These are phyloP conservation scores for Lithophane ornitopus DNA, from an alignment of 2,888 invertebrate genomes.

Conservation along the genomic window DNA sequence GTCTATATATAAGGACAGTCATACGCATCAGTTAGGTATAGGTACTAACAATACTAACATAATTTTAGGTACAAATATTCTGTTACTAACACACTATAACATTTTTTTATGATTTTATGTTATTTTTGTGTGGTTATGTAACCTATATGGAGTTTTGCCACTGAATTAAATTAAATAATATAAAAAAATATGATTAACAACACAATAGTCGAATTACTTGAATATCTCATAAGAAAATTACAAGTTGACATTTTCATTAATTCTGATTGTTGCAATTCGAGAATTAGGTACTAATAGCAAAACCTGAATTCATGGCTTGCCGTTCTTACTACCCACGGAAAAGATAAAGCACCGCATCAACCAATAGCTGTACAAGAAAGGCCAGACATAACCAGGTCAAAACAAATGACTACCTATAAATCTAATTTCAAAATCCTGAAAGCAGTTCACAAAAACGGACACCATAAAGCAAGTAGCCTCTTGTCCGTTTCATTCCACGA, in stretches of 20 bases:
- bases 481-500: conserved; percentile 36
- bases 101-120: too few relatives aligned
- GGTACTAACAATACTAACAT: too few relatives aligned
- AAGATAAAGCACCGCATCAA: not conserved
- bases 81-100: too few relatives aligned
- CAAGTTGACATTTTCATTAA: too few relatives aligned
- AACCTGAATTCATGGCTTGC: not conserved
- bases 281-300: not conserved
- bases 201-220: not conserved
- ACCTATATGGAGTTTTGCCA: too few relatives aligned
- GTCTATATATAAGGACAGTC: too few relatives aligned
- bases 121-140: too few relatives aligned
- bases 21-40: too few relatives aligned
- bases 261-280: not conserved
- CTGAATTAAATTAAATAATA: too few relatives aligned
- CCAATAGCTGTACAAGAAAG: not conserved
- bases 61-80: too few relatives aligned
- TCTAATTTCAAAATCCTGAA: conserved; percentile 44
- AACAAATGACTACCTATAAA: conserved; percentile 45
- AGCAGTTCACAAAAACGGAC: conserved; percentile 32
- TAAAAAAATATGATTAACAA: not conserved
- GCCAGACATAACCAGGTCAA: not conserved
- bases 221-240: too few relatives aligned
- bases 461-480: conserved; percentile 44
- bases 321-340: not conserved